Conservation (phyloP, 2,797 vertebrate genomes). For the Acanthiza pusilla region DNA sequence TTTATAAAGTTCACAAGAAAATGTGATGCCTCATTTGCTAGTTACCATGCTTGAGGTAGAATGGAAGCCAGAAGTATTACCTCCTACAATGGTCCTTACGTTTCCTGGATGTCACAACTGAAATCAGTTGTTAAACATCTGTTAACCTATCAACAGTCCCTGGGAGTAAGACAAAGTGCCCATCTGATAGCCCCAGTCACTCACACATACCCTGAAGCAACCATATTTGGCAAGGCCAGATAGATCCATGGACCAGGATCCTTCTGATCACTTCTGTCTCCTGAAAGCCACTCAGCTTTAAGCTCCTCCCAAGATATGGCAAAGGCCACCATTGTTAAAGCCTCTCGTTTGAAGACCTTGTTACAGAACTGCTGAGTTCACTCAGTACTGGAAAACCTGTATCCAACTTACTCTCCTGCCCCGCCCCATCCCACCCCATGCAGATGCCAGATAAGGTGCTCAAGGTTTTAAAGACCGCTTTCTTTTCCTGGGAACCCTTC, state of each 20-base stretch:
- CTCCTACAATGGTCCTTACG: neutral
- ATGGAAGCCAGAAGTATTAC: neutral
- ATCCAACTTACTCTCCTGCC: neutral
- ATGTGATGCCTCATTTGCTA: neutral
- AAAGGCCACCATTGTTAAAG: neutral
- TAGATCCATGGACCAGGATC: neutral
- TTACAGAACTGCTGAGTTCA: neutral
- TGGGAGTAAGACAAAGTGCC: neutral
- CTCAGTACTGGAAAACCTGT: neutral
- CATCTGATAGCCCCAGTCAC: neutral
- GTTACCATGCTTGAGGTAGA: neutral
- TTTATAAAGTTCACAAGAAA: neutral
- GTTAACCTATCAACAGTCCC: neutral
- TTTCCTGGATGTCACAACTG: neutral
- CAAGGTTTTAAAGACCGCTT: neutral
- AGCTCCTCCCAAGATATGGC: neutral
- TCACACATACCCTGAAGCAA: neutral
- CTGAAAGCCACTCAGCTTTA: neutral
- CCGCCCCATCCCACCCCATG: neutral
- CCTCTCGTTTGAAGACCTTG: neutral
- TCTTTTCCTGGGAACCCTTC: neutral
- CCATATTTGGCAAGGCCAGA: neutral
- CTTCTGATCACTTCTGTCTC: neutral
- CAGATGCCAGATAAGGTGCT: neutral
- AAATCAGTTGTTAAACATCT: neutral